These are phyloP conservation scores for Peromyscus attwateri DNA, from an alignment of 2,797 vertebrate species.

Conservation along the genomic window DNA sequence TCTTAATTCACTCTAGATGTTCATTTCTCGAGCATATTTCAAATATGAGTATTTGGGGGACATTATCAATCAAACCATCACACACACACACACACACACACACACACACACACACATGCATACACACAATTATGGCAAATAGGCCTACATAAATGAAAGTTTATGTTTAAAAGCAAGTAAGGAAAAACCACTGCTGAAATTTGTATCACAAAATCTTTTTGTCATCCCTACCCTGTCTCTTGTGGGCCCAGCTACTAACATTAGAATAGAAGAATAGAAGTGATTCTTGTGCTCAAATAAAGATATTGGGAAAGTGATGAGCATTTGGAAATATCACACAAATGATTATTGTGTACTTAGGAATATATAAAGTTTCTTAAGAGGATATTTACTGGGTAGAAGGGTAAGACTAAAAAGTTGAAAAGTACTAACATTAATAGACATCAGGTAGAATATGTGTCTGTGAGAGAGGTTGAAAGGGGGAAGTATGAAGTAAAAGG, in stretches of 20 bases:
- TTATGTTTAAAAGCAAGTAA: background rate
- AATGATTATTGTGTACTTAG: background rate
- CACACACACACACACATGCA: background rate
- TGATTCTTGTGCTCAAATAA: background rate
- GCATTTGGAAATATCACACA: background rate
- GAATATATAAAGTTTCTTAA: background rate
- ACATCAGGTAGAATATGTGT: background rate
- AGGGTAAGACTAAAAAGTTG: background rate
- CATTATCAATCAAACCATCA: background rate
- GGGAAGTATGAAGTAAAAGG: background rate
- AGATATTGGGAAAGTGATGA: fast-evolving
- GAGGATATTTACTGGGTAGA: background rate
- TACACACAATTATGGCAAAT: background rate
- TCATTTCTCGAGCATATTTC: background rate
- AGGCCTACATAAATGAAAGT: background rate
- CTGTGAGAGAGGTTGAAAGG: background rate
- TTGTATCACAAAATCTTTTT: background rate
- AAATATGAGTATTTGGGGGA: background rate
- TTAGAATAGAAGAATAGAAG: background rate
- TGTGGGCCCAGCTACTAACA: background rate
- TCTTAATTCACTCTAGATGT: background rate
- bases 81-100: background rate
- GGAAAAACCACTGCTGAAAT: background rate
- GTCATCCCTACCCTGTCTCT: fast-evolving
- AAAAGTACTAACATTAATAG: background rate